Evolutionary conservation across 30 jellyfish, hydroid and myxozoan species (phyloP).

Genomic region (Hydra vulgaris): DNA sequence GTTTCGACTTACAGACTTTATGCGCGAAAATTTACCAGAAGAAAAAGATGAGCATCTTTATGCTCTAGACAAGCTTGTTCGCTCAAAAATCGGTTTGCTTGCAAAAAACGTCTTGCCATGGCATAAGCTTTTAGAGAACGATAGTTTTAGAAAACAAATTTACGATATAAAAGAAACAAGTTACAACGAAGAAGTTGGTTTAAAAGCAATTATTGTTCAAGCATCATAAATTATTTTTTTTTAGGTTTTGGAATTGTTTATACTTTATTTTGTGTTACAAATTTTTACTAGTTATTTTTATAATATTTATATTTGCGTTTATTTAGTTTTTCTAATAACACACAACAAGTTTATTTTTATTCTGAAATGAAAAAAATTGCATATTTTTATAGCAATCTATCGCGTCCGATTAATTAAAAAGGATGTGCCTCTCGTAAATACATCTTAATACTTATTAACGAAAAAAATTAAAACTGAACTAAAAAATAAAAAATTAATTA

Average conservation of each 20-base stretch:
- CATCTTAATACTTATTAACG: no score
- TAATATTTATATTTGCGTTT: no score
- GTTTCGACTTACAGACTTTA: slow-evolving; percentile 62
- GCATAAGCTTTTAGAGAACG: slow-evolving; percentile 20
- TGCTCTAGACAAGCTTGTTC: slow-evolving; percentile 42
- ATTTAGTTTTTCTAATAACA: no score
- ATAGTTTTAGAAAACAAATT: neutral
- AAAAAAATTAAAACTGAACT: no score
- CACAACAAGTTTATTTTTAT: no score
- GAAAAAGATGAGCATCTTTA: slow-evolving; percentile 63
- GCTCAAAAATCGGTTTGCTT: slow-evolving; percentile 48
- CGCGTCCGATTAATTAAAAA: no score
- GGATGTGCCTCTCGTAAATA: no score
- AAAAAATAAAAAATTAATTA: no score
- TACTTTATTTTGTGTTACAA: no score
- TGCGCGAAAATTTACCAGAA: slow-evolving; percentile 39
- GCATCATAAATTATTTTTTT: neutral
- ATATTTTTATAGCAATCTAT: no score
- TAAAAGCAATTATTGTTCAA: neutral
- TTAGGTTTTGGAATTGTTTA: neutral
- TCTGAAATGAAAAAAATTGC: no score
- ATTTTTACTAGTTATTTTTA: no score
- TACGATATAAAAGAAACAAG: neutral
- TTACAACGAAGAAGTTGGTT: neutral
- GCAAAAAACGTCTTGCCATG: slow-evolving; percentile 42